phyloP scores from a whole-genome alignment of 2,113 vertebrate genomes.

The Pogonocichla stellata region DNA sequence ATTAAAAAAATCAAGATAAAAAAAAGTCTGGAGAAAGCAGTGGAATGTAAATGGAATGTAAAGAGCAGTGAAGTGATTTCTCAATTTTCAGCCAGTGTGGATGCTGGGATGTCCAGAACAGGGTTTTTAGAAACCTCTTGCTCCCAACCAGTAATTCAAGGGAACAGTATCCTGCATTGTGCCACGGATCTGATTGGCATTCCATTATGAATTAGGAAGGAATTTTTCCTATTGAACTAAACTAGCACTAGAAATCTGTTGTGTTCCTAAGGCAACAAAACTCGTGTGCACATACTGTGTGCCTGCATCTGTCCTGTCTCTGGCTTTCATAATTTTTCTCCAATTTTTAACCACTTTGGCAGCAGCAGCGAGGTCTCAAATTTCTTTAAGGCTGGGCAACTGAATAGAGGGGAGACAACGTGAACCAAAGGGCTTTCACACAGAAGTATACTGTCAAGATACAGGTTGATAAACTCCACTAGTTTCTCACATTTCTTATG shows the following conservation, averaged over 20 bases:
- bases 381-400: background rate
- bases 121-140: background rate
- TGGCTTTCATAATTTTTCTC: background rate
- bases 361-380: background rate
- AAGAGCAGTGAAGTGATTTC: background rate
- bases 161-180: background rate
- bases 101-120: background rate
- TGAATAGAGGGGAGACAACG: background rate
- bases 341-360: background rate
- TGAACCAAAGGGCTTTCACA: background rate
- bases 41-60: background rate
- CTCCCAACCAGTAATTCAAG: background rate
- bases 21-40: background rate
- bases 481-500: background rate
- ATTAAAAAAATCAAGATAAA: background rate
- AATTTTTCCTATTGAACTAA: background rate
- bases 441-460: background rate
- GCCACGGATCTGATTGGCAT: background rate
- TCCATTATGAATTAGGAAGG: background rate
- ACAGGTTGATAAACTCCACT: background rate
- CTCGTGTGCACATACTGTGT: rapidly evolving
- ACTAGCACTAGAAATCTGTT: background rate
- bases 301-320: background rate
- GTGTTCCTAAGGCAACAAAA: background rate
- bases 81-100: background rate